phyloP scores from a whole-genome alignment of 1,140 invertebrate genomes.

The Steinernema feltiae region DNA sequence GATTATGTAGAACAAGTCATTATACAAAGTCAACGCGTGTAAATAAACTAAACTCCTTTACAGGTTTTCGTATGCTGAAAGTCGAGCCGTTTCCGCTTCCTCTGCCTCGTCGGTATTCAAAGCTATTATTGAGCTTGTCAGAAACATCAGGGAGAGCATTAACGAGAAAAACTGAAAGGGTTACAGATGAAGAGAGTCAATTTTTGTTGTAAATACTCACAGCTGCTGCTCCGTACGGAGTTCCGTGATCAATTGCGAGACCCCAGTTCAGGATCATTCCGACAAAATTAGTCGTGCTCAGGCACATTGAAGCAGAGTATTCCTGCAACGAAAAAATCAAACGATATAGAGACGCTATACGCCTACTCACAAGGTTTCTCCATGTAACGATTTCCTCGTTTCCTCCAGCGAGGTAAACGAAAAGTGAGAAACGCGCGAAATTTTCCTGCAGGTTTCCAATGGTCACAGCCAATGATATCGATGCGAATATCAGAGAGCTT shows the following conservation, averaged over 20 bases:
- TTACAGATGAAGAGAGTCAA: not conserved
- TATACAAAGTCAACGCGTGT: no score
- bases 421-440: not conserved
- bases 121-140: not conserved
- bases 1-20: not conserved
- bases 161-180: not conserved
- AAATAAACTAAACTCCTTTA: not conserved
- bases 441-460: not conserved
- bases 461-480: not conserved
- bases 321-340: not conserved
- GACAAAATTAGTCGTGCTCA: not conserved
- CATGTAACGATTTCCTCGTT: not conserved
- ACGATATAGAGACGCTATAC: not conserved
- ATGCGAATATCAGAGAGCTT: not conserved
- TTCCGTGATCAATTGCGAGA: not conserved
- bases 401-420: not conserved
- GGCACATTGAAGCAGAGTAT: not conserved
- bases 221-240: not conserved
- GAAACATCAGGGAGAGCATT: not conserved
- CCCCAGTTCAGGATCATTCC: conserved; percentile 11
- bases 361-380: not conserved
- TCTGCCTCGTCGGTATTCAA: not conserved
- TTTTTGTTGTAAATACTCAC: not conserved
- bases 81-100: not conserved
- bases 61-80: conserved; percentile 4